phyloP scores from a whole-genome alignment of 2,888 invertebrate species.

The Apamea monoglypha region DNA sequence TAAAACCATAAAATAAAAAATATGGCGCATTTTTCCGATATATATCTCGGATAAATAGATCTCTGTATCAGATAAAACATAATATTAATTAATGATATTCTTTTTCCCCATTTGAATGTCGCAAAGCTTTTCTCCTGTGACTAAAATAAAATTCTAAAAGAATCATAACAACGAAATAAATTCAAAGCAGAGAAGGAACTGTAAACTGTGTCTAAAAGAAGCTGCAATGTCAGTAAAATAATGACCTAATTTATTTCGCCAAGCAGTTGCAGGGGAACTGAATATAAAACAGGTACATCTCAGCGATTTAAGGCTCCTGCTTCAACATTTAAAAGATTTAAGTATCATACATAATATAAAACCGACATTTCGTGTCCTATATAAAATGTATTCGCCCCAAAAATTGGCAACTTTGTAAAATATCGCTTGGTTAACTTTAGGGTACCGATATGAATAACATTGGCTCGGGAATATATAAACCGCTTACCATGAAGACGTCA shows the following conservation, averaged over 20 bases:
- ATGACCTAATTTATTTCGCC: slow-evolving; percentile 62
- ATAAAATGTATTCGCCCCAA: slow-evolving; percentile 37
- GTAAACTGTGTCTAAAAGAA: slow-evolving; percentile 42
- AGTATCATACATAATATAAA: slow-evolving; percentile 37
- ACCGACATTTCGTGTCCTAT: slow-evolving; percentile 13
- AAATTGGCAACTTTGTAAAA: slow-evolving; percentile 47
- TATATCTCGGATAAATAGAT: neutral
- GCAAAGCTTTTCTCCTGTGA: neutral
- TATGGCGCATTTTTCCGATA: neutral
- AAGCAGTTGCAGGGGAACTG: slow-evolving; percentile 56
- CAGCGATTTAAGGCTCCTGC: slow-evolving; percentile 32
- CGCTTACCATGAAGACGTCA: slow-evolving; percentile 47
- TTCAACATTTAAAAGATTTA: slow-evolving; percentile 47
- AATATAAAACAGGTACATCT: slow-evolving; percentile 54
- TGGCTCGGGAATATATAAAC: slow-evolving; percentile 48
- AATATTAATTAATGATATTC: neutral
- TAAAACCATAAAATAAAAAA: neutral
- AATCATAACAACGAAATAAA: slow-evolving; percentile 44
- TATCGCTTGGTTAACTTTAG: slow-evolving; percentile 39
- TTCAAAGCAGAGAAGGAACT: slow-evolving; percentile 44
- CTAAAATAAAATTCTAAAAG: slow-evolving; percentile 23
- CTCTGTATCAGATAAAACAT: neutral
- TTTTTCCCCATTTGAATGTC: neutral
- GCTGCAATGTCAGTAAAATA: slow-evolving; percentile 55
- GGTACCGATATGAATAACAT: slow-evolving; percentile 51